Conservation (phyloP, 2,888 invertebrate genomes). For the Sarcophaga carnaria region DNA sequence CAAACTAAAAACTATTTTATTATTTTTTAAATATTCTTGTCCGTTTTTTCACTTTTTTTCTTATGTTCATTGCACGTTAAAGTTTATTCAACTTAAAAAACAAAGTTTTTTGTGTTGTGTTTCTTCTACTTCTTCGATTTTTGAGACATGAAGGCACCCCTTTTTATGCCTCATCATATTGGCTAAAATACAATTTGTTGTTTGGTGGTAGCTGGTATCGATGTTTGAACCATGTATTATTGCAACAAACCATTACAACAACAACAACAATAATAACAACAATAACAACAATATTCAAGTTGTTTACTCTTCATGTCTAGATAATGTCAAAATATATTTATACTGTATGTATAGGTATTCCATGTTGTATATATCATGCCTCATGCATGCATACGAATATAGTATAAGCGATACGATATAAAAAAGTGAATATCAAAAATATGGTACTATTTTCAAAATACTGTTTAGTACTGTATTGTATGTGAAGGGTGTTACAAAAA, state of each 20-base stretch:
- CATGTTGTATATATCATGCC: constrained; percentile 43
- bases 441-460: not conserved
- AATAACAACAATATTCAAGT: constrained; percentile 37
- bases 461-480: not conserved
- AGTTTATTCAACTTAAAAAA: constrained; percentile 58
- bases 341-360: constrained; percentile 5
- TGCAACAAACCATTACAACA: constrained; percentile 44
- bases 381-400: not conserved
- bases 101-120: constrained; percentile 16
- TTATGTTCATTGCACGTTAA: not conserved
- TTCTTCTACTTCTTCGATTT: not conserved
- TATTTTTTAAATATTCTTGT: constrained; percentile 10
- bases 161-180: constrained; percentile 28
- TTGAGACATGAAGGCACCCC: constrained; percentile 56
- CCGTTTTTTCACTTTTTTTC: not conserved
- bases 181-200: constrained; percentile 35
- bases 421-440: not conserved
- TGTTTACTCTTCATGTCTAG: constrained; percentile 63
- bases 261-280: constrained; percentile 18
- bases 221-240: constrained; percentile 46
- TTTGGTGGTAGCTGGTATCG: constrained; percentile 12
- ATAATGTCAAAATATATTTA: constrained; percentile 56
- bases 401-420: not conserved
- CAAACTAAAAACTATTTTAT: constrained; percentile 9
- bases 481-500: not conserved